Evolutionary conservation across 2,113 vertebrate species (phyloP).

Genomic region (Ariopsis seemanni): DNA sequence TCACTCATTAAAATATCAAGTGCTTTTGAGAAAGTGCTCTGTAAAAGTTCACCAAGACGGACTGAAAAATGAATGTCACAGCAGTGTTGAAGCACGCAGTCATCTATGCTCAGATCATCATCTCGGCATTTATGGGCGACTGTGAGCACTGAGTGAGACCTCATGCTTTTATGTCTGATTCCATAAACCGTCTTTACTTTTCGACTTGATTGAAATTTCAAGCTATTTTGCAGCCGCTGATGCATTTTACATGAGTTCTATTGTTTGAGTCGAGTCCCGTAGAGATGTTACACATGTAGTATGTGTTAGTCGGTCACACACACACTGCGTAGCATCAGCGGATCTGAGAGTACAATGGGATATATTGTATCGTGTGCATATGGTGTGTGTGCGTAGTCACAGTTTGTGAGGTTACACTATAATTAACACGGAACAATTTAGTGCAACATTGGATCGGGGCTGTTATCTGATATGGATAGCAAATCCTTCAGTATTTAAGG

Average conservation of each 20-base stretch:
- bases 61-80: conserved; percentile 14
- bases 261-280: not conserved
- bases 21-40: not conserved
- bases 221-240: conserved; percentile 1
- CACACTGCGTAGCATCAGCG: not conserved
- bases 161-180: conserved; percentile 14
- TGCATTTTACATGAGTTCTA: conserved; percentile 24
- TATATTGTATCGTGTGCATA: not conserved
- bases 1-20: not conserved
- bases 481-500: not conserved
- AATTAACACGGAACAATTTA: not conserved
- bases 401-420: not conserved
- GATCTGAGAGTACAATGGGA: not conserved
- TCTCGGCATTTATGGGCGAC: conserved; percentile 9
- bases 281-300: not conserved
- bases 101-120: not conserved
- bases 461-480: not conserved
- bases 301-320: not conserved
- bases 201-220: conserved; percentile 30
- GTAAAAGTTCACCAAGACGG: not conserved
- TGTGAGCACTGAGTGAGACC: not conserved
- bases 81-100: not conserved
- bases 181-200: not conserved
- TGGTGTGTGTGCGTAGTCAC: not conserved
- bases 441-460: not conserved